Base-by-base conservation (phyloP, 2,888 invertebrate species). In the Cryptocheilus praepositus region DNA sequence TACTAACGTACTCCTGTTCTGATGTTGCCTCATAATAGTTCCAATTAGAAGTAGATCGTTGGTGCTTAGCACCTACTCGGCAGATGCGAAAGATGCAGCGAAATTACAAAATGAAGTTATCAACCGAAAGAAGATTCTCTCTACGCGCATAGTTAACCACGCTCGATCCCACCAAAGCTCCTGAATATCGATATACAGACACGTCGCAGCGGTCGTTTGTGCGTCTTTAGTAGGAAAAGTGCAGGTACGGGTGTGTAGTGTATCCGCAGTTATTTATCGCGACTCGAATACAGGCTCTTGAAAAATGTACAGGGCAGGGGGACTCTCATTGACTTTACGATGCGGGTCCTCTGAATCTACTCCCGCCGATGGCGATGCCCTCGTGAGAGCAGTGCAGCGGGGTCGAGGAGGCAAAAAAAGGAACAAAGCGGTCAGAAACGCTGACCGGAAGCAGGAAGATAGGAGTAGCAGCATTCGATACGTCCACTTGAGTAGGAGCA, bases 281-380 rank as follows among this genome's bases (percentile, higher is more conserved):
- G 46, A 55, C 57, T 66, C 61, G 59, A 64, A 61, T 61, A 61
- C 55, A 16, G 43, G 22, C 18, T 64, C 60, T 74, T 74, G 77
- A 74, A 77, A 73, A 77, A 74, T 73, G 70, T 77, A 74, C 64
- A 64, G 70, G 61, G 67, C 53, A 18, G 52, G 21, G 55, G 61
- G 56, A 25, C 51, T 70, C 72, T 77, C 74, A 67, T 77, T 74
- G 74, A 74, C 77, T 68, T 68, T 68, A 68, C 77, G 77, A 77
- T 72, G 64, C 72, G 58, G 25, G 49, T 21, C 49, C 49, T 46
- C 25, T 22, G 58, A 49, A 59, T 59, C 49, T 49, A 59, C 58
- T 59, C 25, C 18, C 21, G n/a, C 44, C 58, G 49, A 57, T 57
- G 43, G 44, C 8, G 49, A 1, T 49, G 18, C 49, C 49, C 49